These are phyloP conservation scores for Potamilus streckersoni DNA, from an alignment of 1,140 invertebrate species.

Conservation along the genomic window DNA sequence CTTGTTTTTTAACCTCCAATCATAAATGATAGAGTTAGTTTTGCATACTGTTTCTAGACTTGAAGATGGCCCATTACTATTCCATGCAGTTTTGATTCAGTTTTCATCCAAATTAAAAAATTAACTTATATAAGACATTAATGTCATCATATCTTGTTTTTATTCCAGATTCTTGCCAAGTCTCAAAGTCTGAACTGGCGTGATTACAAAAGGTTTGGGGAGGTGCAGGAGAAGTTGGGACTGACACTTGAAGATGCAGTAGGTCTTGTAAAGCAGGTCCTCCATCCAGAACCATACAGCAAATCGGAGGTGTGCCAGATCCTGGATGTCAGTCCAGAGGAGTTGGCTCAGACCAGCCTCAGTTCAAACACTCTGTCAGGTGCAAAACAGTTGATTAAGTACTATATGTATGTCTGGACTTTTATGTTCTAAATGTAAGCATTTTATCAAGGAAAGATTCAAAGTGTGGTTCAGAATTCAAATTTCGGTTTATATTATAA, in stretches of 20 bases:
- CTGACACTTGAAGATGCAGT: constrained; percentile 79
- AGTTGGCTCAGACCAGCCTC: constrained; percentile 76
- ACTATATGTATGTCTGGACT: too few relatives aligned
- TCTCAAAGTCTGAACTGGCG: constrained; percentile 75
- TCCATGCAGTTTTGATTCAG: too few relatives aligned
- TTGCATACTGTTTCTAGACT: too few relatives aligned
- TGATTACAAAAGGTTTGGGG: constrained; percentile 73
- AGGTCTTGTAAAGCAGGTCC: constrained; percentile 73
- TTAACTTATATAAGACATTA: too few relatives aligned
- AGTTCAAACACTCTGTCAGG: constrained; percentile 77
- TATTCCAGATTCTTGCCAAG: constrained; percentile 78
- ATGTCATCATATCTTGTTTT: background rate
- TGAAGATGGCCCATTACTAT: too few relatives aligned
- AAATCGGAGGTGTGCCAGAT: constrained; percentile 80
- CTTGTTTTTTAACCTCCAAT: too few relatives aligned
- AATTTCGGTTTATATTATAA: too few relatives aligned
- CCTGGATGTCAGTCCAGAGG: constrained; percentile 75
- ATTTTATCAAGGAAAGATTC: too few relatives aligned
- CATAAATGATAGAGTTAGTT: too few relatives aligned
- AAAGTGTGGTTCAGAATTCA: too few relatives aligned
- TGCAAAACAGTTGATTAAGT: constrained; percentile 24
- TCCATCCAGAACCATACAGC: constrained; percentile 81
- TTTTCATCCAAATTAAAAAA: too few relatives aligned
- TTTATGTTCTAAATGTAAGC: too few relatives aligned
- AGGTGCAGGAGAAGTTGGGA: constrained; percentile 77